phyloP scores from a whole-genome alignment of 92 coral and sea anemone genomes.

The Parazoanthus darwini region DNA sequence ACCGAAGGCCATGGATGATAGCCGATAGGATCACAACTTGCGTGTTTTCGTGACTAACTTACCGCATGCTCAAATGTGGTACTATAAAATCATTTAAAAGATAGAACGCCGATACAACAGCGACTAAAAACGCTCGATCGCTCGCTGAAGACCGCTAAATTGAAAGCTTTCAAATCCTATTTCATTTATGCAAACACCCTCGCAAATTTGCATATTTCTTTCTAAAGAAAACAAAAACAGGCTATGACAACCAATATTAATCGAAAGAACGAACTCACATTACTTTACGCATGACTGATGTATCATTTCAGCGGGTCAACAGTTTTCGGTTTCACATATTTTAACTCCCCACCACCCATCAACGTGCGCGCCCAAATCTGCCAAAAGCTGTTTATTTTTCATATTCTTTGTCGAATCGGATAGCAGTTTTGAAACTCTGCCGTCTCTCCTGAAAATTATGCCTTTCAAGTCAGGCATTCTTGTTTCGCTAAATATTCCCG shows the following conservation, averaged over 20 bases:
- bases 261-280: neutral
- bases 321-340: neutral
- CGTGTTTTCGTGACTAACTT: neutral
- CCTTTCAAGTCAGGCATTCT: no score
- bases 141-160: neutral
- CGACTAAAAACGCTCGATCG: neutral
- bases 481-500: no score
- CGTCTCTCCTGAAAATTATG: no score
- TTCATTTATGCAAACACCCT: neutral
- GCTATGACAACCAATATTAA: slow-evolving; percentile 14
- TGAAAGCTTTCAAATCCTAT: neutral
- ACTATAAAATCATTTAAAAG: neutral
- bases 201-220: slow-evolving; percentile 17
- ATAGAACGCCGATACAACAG: neutral
- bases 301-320: neutral
- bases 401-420: no score
- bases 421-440: no score
- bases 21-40: slow-evolving; percentile 36
- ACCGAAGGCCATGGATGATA: slow-evolving; percentile 48
- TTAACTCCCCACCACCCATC: neutral
- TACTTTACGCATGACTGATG: neutral
- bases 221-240: neutral
- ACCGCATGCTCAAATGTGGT: neutral
- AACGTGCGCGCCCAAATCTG: no score
- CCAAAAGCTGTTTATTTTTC: no score